Conservation (phyloP, 2,113 vertebrate species). For the Myotis yumanensis region DNA sequence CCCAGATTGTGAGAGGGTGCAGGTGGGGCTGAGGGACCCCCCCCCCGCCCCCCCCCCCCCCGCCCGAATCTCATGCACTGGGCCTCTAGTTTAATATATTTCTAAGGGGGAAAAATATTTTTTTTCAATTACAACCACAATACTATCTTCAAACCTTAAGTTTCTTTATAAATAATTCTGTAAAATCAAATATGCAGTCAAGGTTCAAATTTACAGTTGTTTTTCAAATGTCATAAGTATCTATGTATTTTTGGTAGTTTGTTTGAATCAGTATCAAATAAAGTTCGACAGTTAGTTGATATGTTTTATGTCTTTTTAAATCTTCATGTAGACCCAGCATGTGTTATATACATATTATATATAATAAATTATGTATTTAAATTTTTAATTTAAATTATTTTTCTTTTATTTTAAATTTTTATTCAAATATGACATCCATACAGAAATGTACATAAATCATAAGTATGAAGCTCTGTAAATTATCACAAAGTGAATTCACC, state of each 20-base stretch:
- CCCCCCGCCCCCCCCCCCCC: no score
- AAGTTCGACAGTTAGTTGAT: not conserved
- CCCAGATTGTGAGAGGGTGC: no score
- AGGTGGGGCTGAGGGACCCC: no score
- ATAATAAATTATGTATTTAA: not conserved
- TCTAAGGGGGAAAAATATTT: not conserved
- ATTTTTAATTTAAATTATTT: not conserved
- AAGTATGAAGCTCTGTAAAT: not conserved
- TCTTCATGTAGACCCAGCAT: not conserved
- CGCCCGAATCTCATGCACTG: no score
- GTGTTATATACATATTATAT: no score
- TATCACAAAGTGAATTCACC: not conserved
- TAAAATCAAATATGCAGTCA: not conserved
- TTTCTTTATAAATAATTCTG: not conserved
- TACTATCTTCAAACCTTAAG: not conserved
- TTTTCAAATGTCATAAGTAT: not conserved
- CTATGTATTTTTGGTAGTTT: not conserved
- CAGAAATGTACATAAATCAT: not conserved
- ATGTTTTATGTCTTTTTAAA: not conserved
- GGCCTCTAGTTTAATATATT: not conserved
- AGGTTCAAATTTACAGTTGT: slow-evolving; percentile 11
- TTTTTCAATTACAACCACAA: not conserved
- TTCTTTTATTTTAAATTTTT: slow-evolving; percentile 17
- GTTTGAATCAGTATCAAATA: not conserved
- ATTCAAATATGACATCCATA: not conserved